Evolutionary conservation across 2,797 vertebrate species (phyloP).

Genomic region (Chelonia mydas): DNA sequence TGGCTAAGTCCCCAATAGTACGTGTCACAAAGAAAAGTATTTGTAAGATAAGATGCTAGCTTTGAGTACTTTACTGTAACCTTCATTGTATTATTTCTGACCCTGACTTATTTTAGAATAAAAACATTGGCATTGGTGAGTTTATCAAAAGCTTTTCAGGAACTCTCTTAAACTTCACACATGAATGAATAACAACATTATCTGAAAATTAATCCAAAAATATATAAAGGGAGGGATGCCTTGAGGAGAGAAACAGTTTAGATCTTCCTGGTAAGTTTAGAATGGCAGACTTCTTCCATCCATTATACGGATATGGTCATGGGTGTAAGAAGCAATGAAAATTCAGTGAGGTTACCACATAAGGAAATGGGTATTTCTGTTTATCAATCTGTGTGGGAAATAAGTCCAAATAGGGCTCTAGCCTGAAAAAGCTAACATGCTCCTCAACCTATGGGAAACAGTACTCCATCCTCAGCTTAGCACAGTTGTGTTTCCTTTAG

Average conservation of each 20-base stretch:
- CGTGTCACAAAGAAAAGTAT: not conserved
- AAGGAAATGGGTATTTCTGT: not conserved
- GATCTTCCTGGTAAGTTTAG: not conserved
- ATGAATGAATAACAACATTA: not conserved
- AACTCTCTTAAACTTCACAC: constrained; percentile 14
- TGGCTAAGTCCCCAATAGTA: not conserved
- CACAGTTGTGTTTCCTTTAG: not conserved
- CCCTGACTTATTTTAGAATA: not conserved
- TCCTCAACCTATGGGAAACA: not conserved
- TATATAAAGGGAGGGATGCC: not conserved
- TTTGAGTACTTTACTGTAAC: not conserved
- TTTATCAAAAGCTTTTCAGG: constrained; percentile 29
- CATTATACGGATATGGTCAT: not conserved
- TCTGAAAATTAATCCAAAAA: not conserved
- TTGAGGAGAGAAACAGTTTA: not conserved
- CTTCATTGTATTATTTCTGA: constrained; percentile 26
- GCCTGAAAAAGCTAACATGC: not conserved
- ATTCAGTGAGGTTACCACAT: not conserved
- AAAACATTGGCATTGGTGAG: not conserved
- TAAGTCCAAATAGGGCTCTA: not conserved
- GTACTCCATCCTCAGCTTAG: not conserved
- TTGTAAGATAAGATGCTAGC: not conserved
- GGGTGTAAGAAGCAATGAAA: accelerated
- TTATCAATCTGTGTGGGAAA: constrained; percentile 10
- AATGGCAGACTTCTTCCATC: not conserved